Percentiles rank a stretch among this genome's conserved stretches.
phyloP scores from a whole-genome alignment of 2,113 vertebrate species.

The Caloenas nicobarica region DNA sequence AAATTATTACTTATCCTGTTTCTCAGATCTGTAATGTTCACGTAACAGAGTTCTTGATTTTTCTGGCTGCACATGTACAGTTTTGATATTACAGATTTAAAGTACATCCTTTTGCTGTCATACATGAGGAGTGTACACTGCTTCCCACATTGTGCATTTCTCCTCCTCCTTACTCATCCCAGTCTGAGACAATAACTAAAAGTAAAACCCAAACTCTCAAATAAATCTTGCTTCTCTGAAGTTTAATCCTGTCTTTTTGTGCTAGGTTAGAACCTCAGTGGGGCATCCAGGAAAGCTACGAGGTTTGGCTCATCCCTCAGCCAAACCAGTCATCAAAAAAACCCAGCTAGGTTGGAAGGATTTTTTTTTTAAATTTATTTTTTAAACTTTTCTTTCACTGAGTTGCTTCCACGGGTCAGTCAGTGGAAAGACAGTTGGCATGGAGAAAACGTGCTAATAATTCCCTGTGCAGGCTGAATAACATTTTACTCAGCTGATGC shows the following conservation, averaged over 20 bases:
- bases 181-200: not conserved
- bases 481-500: not conserved
- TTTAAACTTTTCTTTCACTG: not conserved
- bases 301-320: not conserved
- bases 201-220: not conserved
- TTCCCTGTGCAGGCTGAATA: not conserved
- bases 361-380: no score
- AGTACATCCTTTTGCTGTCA: not conserved
- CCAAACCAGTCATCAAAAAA: not conserved
- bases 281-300: not conserved
- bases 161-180: not conserved
- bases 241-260: not conserved
- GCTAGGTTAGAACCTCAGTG: not conserved
- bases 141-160: not conserved
- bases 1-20: not conserved
- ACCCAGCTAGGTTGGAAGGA: not conserved
- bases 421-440: not conserved
- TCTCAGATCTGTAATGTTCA: not conserved
- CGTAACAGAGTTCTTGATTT: not conserved
- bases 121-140: rapidly evolving
- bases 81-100: not conserved
- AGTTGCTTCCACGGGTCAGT: not conserved
- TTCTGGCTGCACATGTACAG: not conserved
- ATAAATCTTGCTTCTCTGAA: not conserved
- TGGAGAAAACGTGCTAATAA: not conserved